phyloP scores from a whole-genome alignment of 2,888 invertebrate genomes.

The Eristalis arbustorum region DNA sequence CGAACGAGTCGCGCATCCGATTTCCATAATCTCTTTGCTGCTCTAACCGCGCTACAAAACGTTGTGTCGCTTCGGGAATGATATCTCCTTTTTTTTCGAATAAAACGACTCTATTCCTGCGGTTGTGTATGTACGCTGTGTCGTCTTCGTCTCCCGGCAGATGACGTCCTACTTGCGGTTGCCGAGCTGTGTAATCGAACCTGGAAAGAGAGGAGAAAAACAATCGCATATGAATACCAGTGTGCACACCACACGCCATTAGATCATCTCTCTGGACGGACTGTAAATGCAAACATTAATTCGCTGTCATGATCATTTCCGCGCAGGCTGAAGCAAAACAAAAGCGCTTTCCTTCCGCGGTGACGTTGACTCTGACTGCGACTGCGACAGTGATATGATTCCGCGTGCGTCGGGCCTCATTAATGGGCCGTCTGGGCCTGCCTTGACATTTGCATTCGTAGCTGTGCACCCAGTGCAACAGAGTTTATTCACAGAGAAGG shows the following conservation, averaged over 20 bases:
- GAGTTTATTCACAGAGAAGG: conserved; percentile 12
- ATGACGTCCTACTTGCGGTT: conserved; percentile 34
- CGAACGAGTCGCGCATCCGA: conserved; percentile 10
- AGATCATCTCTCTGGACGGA: conserved; percentile 27
- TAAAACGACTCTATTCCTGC: conserved; percentile 35
- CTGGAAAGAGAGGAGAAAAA: conserved; percentile 45
- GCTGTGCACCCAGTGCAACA: background rate
- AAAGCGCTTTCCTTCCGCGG: conserved; percentile 19
- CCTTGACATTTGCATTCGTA: conserved; percentile 65
- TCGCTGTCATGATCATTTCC: conserved; percentile 65
- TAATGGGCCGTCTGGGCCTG: conserved; percentile 22
- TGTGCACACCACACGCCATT: conserved; percentile 16
- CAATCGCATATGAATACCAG: background rate
- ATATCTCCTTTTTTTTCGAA: conserved; percentile 22
- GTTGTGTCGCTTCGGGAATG: conserved; percentile 3
- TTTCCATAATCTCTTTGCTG: conserved; percentile 15
- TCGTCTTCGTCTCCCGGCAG: conserved; percentile 21
- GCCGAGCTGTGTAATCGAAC: conserved; percentile 29
- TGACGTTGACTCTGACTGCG: background rate
- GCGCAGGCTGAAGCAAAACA: conserved; percentile 12
- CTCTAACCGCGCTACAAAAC: conserved; percentile 15
- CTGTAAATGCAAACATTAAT: conserved; percentile 65
- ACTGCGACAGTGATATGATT: background rate
- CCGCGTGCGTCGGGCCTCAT: conserved; percentile 8
- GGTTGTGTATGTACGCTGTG: conserved; percentile 5